These are phyloP conservation scores for Platygyra sinensis DNA, from an alignment of 64 coral and sea anemone species.

Conservation along the genomic window DNA sequence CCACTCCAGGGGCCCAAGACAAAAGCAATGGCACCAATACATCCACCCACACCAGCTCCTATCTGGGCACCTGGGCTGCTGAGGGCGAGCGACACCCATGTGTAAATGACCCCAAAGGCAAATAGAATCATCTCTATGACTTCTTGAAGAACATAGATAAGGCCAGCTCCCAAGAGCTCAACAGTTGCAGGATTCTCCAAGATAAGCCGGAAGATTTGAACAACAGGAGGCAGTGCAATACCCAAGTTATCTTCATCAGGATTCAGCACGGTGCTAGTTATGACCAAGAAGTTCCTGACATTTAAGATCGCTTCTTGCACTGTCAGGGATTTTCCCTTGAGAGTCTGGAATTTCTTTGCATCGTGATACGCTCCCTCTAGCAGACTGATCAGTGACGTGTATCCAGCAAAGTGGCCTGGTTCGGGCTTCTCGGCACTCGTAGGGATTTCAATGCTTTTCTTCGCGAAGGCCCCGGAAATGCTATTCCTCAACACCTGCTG, in stretches of 20 bases:
- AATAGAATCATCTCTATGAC: constrained; percentile 36
- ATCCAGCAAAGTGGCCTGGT: constrained; percentile 21
- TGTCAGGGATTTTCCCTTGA: background rate
- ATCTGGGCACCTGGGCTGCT: constrained; percentile 11
- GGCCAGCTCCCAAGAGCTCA: background rate
- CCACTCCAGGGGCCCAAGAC: background rate
- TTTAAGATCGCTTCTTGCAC: constrained; percentile 44
- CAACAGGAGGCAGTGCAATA: background rate
- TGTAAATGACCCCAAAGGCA: constrained; percentile 39
- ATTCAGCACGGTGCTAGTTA: constrained; percentile 25
- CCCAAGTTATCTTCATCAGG: constrained; percentile 1
- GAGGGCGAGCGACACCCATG: constrained; percentile 27
- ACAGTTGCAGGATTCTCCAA: background rate
- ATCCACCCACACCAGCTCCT: constrained; percentile 26
- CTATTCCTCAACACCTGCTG: background rate
- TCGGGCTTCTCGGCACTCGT: background rate
- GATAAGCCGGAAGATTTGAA: background rate
- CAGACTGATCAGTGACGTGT: constrained; percentile 36
- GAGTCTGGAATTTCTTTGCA: background rate
- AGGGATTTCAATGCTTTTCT: background rate
- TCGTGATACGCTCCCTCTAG: constrained; percentile 22
- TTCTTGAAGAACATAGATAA: background rate
- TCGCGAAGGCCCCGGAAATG: background rate
- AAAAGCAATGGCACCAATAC: background rate
- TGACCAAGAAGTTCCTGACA: constrained; percentile 47